Evolutionary conservation across 30 jellyfish, hydroid and myxozoan species (phyloP).

Genomic region (Kudoa iwatai): DNA sequence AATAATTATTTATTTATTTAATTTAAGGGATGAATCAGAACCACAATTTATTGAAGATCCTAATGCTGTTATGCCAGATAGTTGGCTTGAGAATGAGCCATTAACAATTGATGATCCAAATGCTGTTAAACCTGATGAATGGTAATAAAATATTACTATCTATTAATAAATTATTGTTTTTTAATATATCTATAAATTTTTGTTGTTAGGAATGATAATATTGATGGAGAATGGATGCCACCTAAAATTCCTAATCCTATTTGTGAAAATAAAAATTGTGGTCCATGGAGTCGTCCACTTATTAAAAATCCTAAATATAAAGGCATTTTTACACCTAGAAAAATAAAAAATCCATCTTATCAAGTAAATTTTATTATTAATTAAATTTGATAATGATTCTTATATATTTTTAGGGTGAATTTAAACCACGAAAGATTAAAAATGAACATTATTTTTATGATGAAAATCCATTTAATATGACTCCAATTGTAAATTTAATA

Average conservation of each 20-base stretch:
- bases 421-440: slow-evolving; percentile 34
- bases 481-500: slow-evolving; percentile 15
- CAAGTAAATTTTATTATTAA: slow-evolving; percentile 8
- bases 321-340: slow-evolving; percentile 80
- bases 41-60: not conserved
- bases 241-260: slow-evolving; percentile 69
- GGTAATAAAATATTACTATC: no score
- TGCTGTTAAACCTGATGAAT: slow-evolving; percentile 48
- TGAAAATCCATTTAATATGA: slow-evolving; percentile 62
- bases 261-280: slow-evolving; percentile 71
- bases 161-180: not conserved
- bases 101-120: slow-evolving; percentile 17
- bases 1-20: no score
- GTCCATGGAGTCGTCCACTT: slow-evolving; percentile 57
- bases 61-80: not conserved
- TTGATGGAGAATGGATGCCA: slow-evolving; percentile 94
- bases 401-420: slow-evolving; percentile 21
- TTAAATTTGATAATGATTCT: not conserved
- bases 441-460: slow-evolving; percentile 59
- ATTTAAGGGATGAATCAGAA: not conserved
- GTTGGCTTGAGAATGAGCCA: slow-evolving; percentile 91
- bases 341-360: slow-evolving; percentile 28
- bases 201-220: slow-evolving; percentile 24
- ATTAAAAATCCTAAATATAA: slow-evolving; percentile 49
- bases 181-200: not conserved